phyloP scores from a whole-genome alignment of 64 coral and sea anemone species.

The Dendrophyllia cribrosa region DNA sequence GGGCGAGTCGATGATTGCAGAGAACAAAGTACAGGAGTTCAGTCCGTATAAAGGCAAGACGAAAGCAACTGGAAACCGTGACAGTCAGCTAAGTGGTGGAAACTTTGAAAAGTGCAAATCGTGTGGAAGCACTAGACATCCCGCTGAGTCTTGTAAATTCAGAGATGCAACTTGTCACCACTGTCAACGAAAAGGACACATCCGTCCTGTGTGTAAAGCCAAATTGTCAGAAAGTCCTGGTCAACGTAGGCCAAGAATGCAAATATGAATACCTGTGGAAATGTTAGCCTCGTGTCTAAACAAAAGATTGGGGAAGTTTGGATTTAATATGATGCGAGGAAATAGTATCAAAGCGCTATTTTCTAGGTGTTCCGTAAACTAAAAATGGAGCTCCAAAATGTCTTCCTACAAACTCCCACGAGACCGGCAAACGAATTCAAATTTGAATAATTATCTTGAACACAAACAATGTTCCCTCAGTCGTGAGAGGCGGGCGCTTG shows the following conservation, averaged over 20 bases:
- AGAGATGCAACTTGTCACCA: conserved; percentile 36
- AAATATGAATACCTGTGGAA: not conserved
- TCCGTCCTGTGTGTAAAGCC: conserved; percentile 10
- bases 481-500: too few species aligned
- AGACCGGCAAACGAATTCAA: too few species aligned
- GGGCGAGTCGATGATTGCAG: conserved; percentile 2
- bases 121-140: not conserved
- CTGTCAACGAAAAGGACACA: conserved; percentile 58
- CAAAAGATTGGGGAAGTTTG: too few species aligned
- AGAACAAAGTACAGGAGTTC: conserved; percentile 34
- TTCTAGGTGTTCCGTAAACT: too few species aligned
- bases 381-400: too few species aligned
- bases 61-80: not conserved
- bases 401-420: too few species aligned
- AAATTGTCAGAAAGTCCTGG: conserved; percentile 10
- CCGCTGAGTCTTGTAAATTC: conserved; percentile 23
- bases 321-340: too few species aligned
- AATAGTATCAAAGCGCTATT: too few species aligned
- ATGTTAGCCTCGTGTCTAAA: too few species aligned
- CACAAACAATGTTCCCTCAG: too few species aligned
- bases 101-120: not conserved
- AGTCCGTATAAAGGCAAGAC: not conserved
- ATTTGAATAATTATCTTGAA: too few species aligned
- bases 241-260: not conserved
- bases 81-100: not conserved